Evolutionary conservation across 2,888 invertebrate genomes (phyloP).

Genomic region (Sesia bembeciformis): DNA sequence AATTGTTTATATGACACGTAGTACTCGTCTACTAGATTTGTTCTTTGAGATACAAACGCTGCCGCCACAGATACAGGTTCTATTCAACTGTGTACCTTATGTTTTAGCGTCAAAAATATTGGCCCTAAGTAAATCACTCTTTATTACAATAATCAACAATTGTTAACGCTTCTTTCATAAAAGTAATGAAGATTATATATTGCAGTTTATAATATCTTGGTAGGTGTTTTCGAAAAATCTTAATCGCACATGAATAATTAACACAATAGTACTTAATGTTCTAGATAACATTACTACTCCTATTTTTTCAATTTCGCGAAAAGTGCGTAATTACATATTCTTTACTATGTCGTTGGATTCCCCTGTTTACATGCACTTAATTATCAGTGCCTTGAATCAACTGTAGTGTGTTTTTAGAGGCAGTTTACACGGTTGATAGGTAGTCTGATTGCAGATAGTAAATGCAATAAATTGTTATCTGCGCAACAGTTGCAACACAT

Average conservation of each 20-base stretch:
- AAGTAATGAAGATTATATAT: too few relatives aligned
- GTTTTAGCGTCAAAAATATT: too few relatives aligned
- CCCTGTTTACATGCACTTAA: conserved; percentile 1
- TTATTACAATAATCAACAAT: too few relatives aligned
- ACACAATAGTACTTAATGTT: too few relatives aligned
- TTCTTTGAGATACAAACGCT: conserved; percentile 39
- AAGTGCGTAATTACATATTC: background rate
- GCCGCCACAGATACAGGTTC: conserved; percentile 3
- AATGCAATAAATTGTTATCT: conserved; percentile 22
- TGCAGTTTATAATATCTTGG: too few relatives aligned
- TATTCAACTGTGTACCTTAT: background rate
- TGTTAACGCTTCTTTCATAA: too few relatives aligned
- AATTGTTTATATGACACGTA: conserved; percentile 52
- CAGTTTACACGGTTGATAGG: conserved; percentile 12
- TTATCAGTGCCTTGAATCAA: conserved; percentile 13
- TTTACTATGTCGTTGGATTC: background rate
- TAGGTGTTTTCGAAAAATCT: too few relatives aligned
- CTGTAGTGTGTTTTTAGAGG: conserved; percentile 12
- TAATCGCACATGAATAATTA: too few relatives aligned
- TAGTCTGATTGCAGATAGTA: conserved; percentile 16
- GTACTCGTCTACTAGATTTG: conserved; percentile 27
- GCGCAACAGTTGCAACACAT: conserved; percentile 14
- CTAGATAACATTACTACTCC: too few relatives aligned
- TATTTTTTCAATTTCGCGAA: background rate
- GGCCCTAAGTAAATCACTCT: too few relatives aligned